These are phyloP conservation scores for Petromus typicus DNA, from an alignment of 2,113 vertebrate genomes.

Conservation along the genomic window DNA sequence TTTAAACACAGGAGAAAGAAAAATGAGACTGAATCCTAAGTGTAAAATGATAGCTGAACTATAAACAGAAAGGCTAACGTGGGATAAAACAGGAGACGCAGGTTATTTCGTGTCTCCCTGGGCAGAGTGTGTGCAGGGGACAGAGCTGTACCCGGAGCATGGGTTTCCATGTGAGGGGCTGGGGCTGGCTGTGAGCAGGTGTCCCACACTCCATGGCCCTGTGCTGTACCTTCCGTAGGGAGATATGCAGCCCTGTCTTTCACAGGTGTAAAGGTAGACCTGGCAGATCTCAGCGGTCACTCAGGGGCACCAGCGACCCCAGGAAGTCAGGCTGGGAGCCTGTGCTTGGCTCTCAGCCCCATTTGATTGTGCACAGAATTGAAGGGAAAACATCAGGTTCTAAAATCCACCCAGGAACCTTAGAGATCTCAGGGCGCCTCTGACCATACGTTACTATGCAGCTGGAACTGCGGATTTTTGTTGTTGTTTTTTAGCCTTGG, in stretches of 20 bases:
- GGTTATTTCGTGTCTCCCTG: neutral
- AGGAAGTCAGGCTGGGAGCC: no score
- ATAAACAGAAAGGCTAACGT: neutral
- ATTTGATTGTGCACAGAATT: neutral
- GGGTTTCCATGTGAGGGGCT: rapidly evolving
- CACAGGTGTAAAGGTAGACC: neutral
- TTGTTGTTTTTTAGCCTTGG: slow-evolving; percentile 17
- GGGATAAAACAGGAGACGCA: neutral
- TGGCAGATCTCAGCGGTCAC: neutral
- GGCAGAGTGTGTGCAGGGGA: neutral
- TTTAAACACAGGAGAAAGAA: neutral
- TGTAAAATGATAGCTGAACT: neutral
- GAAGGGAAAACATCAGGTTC: neutral
- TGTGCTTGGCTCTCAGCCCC: neutral
- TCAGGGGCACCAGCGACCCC: neutral
- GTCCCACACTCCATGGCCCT: neutral
- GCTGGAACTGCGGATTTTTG: neutral
- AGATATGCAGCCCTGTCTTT: neutral
- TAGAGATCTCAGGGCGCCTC: neutral
- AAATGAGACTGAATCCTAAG: neutral
- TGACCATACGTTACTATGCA: neutral
- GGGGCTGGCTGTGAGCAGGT: neutral
- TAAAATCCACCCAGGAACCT: neutral
- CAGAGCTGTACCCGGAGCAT: rapidly evolving
- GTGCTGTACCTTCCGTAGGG: neutral